Evolutionary conservation across 1,140 invertebrate species (phyloP).

Genomic region (Drosophila pseudoananassae): DNA sequence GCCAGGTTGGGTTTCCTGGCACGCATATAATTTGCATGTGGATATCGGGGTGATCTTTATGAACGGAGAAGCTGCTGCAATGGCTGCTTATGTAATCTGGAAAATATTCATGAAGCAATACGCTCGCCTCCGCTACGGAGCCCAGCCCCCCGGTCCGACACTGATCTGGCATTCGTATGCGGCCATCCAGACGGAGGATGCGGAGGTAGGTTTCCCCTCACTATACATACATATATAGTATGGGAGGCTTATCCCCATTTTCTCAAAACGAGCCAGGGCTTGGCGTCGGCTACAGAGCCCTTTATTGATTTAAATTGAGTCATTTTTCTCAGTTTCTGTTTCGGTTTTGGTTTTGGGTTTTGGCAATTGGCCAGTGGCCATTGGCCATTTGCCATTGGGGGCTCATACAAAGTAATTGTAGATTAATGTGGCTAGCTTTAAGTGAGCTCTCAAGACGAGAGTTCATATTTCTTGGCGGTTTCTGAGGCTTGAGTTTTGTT

Average conservation of each 20-base stretch:
- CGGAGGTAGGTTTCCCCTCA: not conserved
- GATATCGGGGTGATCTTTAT: constrained; percentile 50
- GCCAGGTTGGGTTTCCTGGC: constrained; percentile 63
- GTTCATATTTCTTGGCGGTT: constrained; percentile 41
- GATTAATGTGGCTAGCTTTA: constrained; percentile 57
- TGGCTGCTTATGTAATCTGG: constrained; percentile 84
- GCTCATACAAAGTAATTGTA: constrained; percentile 56
- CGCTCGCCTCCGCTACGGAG: constrained; percentile 66
- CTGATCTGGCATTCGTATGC: constrained; percentile 78
- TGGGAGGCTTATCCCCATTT: constrained; percentile 44
- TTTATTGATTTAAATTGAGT: constrained; percentile 81
- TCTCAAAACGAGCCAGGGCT: not conserved
- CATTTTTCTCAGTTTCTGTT: constrained; percentile 50
- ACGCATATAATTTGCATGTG: constrained; percentile 82
- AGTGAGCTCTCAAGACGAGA: constrained; percentile 47
- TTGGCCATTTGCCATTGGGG: constrained; percentile 14
- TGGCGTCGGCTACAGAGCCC: constrained; percentile 14
- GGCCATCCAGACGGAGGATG: constrained; percentile 59
- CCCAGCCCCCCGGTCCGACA: constrained; percentile 56
- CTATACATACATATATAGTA: not conserved
- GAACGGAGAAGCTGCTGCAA: constrained; percentile 33
- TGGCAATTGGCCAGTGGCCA: constrained; percentile 24
- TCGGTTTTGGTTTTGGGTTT: not conserved
- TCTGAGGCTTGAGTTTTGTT: constrained; percentile 1
- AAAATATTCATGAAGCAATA: constrained; percentile 84